These are phyloP conservation scores for Colletes latitarsis DNA, from an alignment of 1,140 invertebrate genomes.

Conservation along the genomic window DNA sequence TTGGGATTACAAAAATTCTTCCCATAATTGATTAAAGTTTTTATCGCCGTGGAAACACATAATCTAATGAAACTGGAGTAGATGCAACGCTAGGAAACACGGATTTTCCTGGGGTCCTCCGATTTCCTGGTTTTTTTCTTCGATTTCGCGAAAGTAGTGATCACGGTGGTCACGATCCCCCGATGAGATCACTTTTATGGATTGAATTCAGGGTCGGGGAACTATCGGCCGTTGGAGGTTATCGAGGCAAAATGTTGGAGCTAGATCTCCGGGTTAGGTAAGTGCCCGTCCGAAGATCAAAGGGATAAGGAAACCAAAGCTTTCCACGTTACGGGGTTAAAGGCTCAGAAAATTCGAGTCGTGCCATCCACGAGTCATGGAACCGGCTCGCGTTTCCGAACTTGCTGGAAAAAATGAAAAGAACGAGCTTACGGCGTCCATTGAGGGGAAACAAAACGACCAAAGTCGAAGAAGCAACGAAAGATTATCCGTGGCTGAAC, in stretches of 20 bases:
- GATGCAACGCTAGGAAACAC: not conserved
- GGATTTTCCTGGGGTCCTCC: not conserved
- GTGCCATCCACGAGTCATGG: slow-evolving; percentile 35
- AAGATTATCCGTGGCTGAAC: no score
- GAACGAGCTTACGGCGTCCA: not conserved
- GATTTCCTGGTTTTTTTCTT: slow-evolving; percentile 1
- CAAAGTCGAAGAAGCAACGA: not conserved
- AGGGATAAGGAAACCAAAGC: slow-evolving; percentile 66
- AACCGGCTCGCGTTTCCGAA: slow-evolving; percentile 36
- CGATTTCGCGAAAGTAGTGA: not conserved
- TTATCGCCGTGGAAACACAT: not conserved
- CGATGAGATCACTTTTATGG: slow-evolving; percentile 16
- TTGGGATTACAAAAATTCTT: not conserved
- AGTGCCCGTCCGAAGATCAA: slow-evolving; percentile 72
- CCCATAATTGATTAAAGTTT: not conserved
- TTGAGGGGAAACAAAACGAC: not conserved
- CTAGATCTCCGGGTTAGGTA: slow-evolving; percentile 49
- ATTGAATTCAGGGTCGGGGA: slow-evolving; percentile 15
- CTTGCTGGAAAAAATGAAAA: slow-evolving; percentile 41
- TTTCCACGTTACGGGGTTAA: slow-evolving; percentile 52
- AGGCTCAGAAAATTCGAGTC: slow-evolving; percentile 50
- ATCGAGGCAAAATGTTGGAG: slow-evolving; percentile 56
- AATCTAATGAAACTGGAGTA: not conserved
- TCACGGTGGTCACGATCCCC: not conserved
- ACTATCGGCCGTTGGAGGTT: slow-evolving; percentile 26